Evolutionary conservation across 2,888 invertebrate species (phyloP), one percentile per base, ranked within the genome.

Genomic region (Gandaritis pyraliata): DNA sequence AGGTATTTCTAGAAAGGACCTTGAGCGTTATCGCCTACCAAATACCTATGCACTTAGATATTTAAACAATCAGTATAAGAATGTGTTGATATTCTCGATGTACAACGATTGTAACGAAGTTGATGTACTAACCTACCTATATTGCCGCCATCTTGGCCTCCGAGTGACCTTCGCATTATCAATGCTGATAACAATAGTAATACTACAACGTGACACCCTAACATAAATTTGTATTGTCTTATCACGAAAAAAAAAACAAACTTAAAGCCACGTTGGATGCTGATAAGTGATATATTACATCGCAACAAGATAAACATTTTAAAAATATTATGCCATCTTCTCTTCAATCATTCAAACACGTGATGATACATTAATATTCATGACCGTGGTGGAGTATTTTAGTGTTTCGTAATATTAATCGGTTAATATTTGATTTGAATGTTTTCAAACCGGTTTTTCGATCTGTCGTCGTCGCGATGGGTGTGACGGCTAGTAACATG

Each of bases 221-320:
- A 89, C 89, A 91, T 89, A 90, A 87, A 89, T 91, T 88, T 85
- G 84, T 86, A 87, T 86, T 86, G 86, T 87, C 85, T 90, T 90
- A 90, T 92, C 91, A 81, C 73, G 73, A 82, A 83, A 83, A 82
- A 79, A 76, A 78, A 76, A 53, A 43, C 77, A 78, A 77, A 78
- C 79, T 76, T 81, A 79, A 82, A 81, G 73, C 78, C 75, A 73
- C 75, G 69, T 75, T 80, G 76, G 75, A 75, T 71, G 73, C 73
- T 77, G 86, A 88, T 87, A 87, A 70, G 64, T 13, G 63, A 39
- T 10, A 36, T 56, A 53, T 68, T 69, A 73, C 83, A 71, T 83
- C 77, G 87, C 83, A 87, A 91, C 90, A 80, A 88, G 87, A 89
- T 88, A 86, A 79, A 86, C 78, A 68, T 68, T 72, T 74, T 62